Conservation (phyloP, 2,113 vertebrate species). For the Pseudopipra pipra region DNA sequence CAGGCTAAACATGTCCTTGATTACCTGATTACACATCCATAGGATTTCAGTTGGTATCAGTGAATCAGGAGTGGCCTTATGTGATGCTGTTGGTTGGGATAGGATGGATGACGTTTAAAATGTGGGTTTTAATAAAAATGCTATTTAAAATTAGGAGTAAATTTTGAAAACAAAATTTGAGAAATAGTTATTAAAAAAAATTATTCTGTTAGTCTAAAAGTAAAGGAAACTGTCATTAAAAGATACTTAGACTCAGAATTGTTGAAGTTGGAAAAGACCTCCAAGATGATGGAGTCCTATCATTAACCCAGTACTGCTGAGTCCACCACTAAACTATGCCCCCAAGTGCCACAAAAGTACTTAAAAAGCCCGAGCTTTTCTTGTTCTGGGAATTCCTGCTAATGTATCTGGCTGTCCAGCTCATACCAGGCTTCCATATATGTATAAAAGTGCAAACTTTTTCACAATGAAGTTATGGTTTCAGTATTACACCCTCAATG, state of each 20-base stretch:
- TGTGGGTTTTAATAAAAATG: not conserved
- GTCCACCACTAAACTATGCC: not conserved
- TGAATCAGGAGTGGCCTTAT: not conserved
- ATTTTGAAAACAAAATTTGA: not conserved
- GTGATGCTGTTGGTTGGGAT: not conserved
- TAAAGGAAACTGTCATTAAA: not conserved
- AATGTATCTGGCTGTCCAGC: not conserved
- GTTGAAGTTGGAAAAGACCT: not conserved
- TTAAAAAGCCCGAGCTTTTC: not conserved
- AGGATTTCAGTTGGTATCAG: not conserved
- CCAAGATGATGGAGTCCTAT: not conserved
- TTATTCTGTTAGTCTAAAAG: not conserved
- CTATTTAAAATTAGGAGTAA: not conserved
- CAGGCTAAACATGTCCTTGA: not conserved
- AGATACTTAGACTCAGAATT: not conserved
- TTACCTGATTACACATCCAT: not conserved
- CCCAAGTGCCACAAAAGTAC: not conserved
- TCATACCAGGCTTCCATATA: not conserved
- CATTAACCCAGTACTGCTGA: not conserved
- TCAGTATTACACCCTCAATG: not conserved
- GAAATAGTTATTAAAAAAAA: not conserved
- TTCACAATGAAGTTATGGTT: constrained; percentile 25
- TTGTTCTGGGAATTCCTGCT: not conserved
- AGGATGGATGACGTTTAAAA: not conserved
- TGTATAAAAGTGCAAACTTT: not conserved